A percentile compares a stretch with the other conserved stretches of the same genome.
Evolutionary conservation across 2,113 vertebrate species (phyloP).

Genomic region (Burhinus bistriatus): DNA sequence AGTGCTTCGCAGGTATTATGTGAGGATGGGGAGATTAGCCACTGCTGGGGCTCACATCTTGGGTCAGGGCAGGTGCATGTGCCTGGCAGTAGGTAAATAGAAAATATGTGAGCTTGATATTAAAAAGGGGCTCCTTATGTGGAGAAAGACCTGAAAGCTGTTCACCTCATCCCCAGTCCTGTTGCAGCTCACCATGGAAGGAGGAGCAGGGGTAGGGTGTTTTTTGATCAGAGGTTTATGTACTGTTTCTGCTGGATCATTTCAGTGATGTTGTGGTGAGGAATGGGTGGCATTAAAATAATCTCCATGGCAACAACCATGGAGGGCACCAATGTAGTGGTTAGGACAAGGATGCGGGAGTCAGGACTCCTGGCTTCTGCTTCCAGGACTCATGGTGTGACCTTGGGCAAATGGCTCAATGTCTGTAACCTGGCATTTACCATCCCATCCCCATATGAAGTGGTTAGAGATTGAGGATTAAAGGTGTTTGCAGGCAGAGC

Average conservation of each 20-base stretch:
- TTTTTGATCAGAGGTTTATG: neutral
- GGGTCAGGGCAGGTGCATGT: slow-evolving; percentile 29
- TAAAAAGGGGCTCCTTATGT: neutral
- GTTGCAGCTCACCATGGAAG: neutral
- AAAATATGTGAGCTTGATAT: slow-evolving; percentile 46
- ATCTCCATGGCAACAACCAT: neutral
- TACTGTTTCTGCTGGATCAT: neutral
- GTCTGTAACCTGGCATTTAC: neutral
- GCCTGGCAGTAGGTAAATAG: slow-evolving; percentile 45
- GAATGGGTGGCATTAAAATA: neutral
- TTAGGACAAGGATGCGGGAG: neutral
- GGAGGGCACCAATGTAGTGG: neutral
- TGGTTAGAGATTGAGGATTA: neutral
- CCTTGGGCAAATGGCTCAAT: neutral
- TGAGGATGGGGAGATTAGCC: slow-evolving; percentile 32
- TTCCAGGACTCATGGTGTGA: neutral
- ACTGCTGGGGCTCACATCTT: neutral
- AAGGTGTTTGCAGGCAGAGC: neutral
- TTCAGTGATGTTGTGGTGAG: neutral
- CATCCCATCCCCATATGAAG: neutral
- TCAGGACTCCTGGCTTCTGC: neutral
- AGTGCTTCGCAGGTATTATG: slow-evolving; percentile 2
- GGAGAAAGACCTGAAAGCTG: neutral
- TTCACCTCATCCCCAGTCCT: neutral
- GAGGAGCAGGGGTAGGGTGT: neutral